Percentiles rank a stretch among this genome's conserved stretches.
Evolutionary conservation across 2,113 vertebrate genomes (phyloP).

Genomic region (Barnardius zonarius): DNA sequence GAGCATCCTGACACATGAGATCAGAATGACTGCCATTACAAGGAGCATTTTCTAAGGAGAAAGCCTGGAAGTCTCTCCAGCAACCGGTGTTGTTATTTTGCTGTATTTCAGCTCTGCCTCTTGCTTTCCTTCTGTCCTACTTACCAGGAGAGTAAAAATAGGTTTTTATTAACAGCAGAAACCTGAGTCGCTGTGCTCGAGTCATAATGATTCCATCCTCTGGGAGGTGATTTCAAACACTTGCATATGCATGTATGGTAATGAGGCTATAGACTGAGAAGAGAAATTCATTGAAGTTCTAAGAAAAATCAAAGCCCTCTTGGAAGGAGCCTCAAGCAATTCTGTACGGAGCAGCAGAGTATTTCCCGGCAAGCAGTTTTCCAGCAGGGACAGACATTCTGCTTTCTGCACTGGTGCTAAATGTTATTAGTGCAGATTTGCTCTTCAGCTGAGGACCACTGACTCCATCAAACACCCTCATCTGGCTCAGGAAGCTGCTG

Average conservation of each 20-base stretch:
- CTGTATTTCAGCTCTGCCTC: conserved; percentile 31
- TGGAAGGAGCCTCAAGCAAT: conserved; percentile 53
- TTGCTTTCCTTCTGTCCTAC: conserved; percentile 52
- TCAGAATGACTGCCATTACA: neutral
- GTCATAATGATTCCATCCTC: conserved; percentile 54
- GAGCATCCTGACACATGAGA: neutral
- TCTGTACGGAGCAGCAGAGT: neutral
- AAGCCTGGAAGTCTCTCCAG: neutral
- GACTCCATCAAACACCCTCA: neutral
- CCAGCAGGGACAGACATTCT: conserved; percentile 12
- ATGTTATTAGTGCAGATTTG: neutral
- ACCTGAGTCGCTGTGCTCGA: conserved; percentile 64
- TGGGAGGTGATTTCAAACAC: conserved; percentile 60
- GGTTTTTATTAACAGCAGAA: conserved; percentile 62
- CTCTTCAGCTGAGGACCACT: neutral
- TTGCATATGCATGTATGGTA: conserved; percentile 64
- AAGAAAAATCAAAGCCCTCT: conserved; percentile 61
- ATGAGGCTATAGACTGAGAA: conserved; percentile 42
- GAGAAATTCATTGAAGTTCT: conserved; percentile 68
- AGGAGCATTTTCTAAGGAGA: neutral
- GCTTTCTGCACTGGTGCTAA: neutral
- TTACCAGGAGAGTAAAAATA: conserved; percentile 66
- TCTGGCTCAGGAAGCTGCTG: neutral
- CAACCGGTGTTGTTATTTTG: neutral
- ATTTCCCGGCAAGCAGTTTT: conserved; percentile 37